Evolutionary conservation across 1,140 invertebrate species (phyloP).

Genomic region (Piezodorus guildinii): DNA sequence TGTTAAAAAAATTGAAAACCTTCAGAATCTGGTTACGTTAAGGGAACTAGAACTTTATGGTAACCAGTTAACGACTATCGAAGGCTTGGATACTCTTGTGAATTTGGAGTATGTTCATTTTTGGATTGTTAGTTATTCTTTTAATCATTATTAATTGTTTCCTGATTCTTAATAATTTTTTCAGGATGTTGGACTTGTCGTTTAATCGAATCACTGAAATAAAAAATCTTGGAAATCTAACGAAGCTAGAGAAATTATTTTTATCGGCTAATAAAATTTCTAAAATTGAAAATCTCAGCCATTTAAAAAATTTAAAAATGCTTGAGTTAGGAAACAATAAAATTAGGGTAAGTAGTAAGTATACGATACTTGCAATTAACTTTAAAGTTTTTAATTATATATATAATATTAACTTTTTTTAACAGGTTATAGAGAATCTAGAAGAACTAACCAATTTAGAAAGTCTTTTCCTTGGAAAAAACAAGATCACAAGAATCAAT

Average conservation of each 20-base stretch:
- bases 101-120: constrained; percentile 75
- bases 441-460: constrained; percentile 51
- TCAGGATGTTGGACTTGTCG: constrained; percentile 84
- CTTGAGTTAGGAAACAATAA: constrained; percentile 93
- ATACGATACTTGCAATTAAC: neutral
- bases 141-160: too few species aligned
- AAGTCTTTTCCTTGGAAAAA: constrained; percentile 84
- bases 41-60: constrained; percentile 90
- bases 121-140: too few species aligned
- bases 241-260: constrained; percentile 77
- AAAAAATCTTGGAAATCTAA: constrained; percentile 66
- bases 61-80: constrained; percentile 85
- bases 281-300: constrained; percentile 82
- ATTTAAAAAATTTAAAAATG: constrained; percentile 65
- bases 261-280: constrained; percentile 86
- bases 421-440: constrained; percentile 16
- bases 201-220: constrained; percentile 92
- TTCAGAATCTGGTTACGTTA: constrained; percentile 58
- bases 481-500: constrained; percentile 86
- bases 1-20: constrained; percentile 88
- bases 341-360: constrained; percentile 49
- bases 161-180: constrained; percentile 24
- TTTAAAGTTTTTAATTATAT: neutral
- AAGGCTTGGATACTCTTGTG: constrained; percentile 72
- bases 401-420: neutral